phyloP scores from a whole-genome alignment of 1,140 invertebrate species.

The Brachionus paranguensis region DNA sequence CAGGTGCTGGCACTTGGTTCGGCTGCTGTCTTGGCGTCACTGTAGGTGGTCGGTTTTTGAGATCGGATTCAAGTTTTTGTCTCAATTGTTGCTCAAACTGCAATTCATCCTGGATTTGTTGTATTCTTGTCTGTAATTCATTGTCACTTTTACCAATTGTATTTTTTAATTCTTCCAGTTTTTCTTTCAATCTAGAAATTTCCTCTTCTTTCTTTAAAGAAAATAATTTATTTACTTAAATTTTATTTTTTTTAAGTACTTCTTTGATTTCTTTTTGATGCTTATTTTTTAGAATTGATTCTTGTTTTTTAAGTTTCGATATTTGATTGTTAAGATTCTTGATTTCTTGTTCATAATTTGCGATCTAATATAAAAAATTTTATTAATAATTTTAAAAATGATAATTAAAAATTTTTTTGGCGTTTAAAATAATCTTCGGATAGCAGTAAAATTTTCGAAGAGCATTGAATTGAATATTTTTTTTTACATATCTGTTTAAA shows the following conservation, averaged over 20 bases:
- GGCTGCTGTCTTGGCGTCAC: constrained; percentile 13
- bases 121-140: background rate
- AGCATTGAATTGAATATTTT: no score
- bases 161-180: background rate
- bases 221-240: background rate
- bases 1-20: background rate
- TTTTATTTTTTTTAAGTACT: background rate
- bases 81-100: background rate
- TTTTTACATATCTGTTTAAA: no score
- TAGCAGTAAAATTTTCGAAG: background rate
- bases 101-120: background rate
- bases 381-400: background rate
- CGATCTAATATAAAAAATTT: background rate
- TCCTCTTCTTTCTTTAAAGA: constrained; percentile 1
- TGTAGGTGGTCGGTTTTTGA: constrained; percentile 25
- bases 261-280: background rate
- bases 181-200: background rate
- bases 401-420: background rate
- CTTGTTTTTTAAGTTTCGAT: background rate
- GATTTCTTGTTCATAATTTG: constrained; percentile 17
- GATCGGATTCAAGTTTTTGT: background rate
- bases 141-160: constrained; percentile 15
- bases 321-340: background rate
- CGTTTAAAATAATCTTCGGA: no score
- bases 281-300: background rate